phyloP scores from a whole-genome alignment of 2,888 invertebrate genomes.

The Periphyllus acericola region DNA sequence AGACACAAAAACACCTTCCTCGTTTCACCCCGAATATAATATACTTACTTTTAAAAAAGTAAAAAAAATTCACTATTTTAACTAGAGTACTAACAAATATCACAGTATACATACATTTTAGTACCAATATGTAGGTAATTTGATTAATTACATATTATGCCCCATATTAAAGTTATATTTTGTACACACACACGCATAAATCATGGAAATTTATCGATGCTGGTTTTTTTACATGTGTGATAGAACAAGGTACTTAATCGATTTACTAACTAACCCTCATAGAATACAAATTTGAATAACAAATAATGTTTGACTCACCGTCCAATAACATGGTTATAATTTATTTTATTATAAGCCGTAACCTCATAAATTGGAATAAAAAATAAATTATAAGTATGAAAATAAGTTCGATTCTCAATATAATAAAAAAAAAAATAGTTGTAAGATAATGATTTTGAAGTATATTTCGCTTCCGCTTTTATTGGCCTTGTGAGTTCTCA shows the following conservation, averaged over 20 bases:
- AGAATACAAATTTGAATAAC: conserved; percentile 2
- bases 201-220: conserved; percentile 22
- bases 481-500: not conserved
- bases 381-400: not conserved
- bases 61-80: too few species aligned
- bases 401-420: too few species aligned
- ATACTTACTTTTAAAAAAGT: too few species aligned
- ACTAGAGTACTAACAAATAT: too few species aligned
- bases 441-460: too few species aligned
- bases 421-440: too few species aligned
- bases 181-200: not conserved
- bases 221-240: conserved; percentile 1
- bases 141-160: not conserved
- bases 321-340: conserved; percentile 12
- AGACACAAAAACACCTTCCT: too few species aligned
- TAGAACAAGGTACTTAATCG: not conserved
- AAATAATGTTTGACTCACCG: conserved; percentile 19
- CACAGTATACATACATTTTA: too few species aligned
- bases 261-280: not conserved
- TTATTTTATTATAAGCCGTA: not conserved
- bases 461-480: not conserved
- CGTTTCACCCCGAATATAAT: too few species aligned
- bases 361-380: not conserved
- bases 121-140: not conserved
- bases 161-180: not conserved